Percentiles rank a stretch among this genome's conserved stretches.
These are phyloP conservation scores for Drosophila phalerata DNA, from an alignment of 2,888 invertebrate species.

Conservation along the genomic window DNA sequence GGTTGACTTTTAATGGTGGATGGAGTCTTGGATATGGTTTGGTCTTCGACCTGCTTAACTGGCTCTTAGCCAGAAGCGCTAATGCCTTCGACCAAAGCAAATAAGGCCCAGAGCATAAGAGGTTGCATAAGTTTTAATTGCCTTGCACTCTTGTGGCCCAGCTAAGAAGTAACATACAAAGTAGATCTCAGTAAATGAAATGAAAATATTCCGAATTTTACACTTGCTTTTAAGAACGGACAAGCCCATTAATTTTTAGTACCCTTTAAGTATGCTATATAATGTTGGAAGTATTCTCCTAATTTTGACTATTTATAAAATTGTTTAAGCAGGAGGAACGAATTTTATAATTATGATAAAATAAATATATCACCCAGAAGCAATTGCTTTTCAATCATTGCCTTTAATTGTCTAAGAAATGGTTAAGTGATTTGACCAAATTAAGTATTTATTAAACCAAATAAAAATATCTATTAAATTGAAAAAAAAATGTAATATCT, in stretches of 20 bases:
- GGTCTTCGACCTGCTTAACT: conserved; percentile 13
- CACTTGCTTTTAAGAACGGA: background rate
- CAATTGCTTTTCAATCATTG: too few relatives aligned
- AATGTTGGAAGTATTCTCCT: background rate
- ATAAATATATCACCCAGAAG: too few relatives aligned
- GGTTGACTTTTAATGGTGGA: conserved; percentile 79
- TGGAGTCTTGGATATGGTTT: conserved; percentile 45
- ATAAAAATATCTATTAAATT: too few relatives aligned
- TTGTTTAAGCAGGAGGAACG: too few relatives aligned
- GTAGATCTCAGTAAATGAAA: conserved; percentile 10
- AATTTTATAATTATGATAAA: too few relatives aligned
- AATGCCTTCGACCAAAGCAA: conserved; percentile 56
- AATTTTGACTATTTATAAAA: background rate
- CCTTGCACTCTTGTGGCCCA: conserved; percentile 35
- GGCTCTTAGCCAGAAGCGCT: conserved; percentile 32
- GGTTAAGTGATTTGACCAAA: too few relatives aligned
- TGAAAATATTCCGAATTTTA: background rate
- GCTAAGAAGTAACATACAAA: background rate
- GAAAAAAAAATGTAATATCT: too few relatives aligned
- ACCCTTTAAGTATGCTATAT: conserved; percentile 50
- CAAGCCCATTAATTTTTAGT: background rate
- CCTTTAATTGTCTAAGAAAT: too few relatives aligned
- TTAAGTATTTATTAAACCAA: too few relatives aligned
- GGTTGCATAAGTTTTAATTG: conserved; percentile 61
- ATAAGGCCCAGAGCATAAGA: conserved; percentile 34